Evolutionary conservation across 1,140 invertebrate genomes (phyloP), one percentile per base, ranked within the genome.

Genomic region (Bombus superbus): DNA sequence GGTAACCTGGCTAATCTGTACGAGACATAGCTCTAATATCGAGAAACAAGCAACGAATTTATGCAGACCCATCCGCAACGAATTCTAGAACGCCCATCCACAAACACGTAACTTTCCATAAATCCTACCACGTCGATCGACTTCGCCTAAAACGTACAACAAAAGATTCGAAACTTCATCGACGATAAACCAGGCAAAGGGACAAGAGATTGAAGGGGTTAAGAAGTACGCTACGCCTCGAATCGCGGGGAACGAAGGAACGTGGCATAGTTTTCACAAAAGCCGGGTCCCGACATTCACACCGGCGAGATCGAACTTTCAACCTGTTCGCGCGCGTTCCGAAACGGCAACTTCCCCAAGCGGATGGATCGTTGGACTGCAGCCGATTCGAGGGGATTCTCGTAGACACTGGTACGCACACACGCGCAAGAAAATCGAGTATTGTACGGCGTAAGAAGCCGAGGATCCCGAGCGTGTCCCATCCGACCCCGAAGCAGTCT

Each of bases 361-460:
- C 9, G 18, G 22, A 25, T 1, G 38, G 15, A 42, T 35, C 64
- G 38, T 40, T 25, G 42, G 8, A 3, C 8, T 25, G 44, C n/a
- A 64, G 47, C 18, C 18, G 47, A 53, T 53, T 53, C 47, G 32
- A 6, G n/a, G 40, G 62, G 35, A 18, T 62, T 62, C 53, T n/a
- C 11, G 76, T 32, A 72, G 83, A 84, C 83, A 47, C 40, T 59
- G 28, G 28, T 13, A 28, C 73, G 13, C 57, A 66, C 81, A 85
- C 68, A 40, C 88, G n/a, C 40, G 62, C 47, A 73, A 47, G 83
- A 87, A 59, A 78, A 79, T 74, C 76, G 88, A 68, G 87, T 83
- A 83, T 90, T 90, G 83, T 83, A 68, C 47, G n/a, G 47, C 22
- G 47, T 69, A 90, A 90, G 82, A 86, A 75, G 64, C 81, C 57